Percentiles rank a stretch among this genome's conserved stretches.
phyloP scores from a whole-genome alignment of 2,888 invertebrate species.

The Caenorhabditis sp. region DNA sequence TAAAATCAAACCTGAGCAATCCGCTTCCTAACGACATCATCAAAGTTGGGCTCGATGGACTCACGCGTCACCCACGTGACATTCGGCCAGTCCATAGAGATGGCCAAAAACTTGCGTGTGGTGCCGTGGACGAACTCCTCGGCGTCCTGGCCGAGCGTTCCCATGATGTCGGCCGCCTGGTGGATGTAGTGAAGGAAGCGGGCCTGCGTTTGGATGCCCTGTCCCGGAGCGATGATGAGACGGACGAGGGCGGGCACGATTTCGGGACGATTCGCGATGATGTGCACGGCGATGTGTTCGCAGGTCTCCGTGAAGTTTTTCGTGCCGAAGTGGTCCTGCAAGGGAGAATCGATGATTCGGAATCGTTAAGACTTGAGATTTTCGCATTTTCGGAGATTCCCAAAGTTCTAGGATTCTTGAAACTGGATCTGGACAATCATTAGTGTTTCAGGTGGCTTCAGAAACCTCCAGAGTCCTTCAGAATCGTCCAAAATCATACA shows the following conservation, averaged over 20 bases:
- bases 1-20: neutral
- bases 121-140: conserved; percentile 2
- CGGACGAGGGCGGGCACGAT: conserved; percentile 35
- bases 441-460: too few species aligned
- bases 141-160: conserved; percentile 19
- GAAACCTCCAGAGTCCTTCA: too few species aligned
- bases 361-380: too few species aligned
- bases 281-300: conserved; percentile 6
- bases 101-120: neutral
- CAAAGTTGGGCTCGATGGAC: too few species aligned
- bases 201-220: conserved; percentile 27
- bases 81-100: too few species aligned
- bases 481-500: too few species aligned
- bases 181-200: conserved; percentile 46
- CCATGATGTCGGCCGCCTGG: conserved; percentile 59
- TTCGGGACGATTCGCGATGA: conserved; percentile 37
- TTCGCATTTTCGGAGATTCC: too few species aligned
- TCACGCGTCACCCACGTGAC: too few species aligned
- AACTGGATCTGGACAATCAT: too few species aligned
- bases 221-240: conserved; percentile 15
- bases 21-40: neutral
- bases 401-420: too few species aligned
- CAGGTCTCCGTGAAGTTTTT: conserved; percentile 51
- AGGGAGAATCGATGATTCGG: too few species aligned
- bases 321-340: conserved; percentile 56